Conservation (phyloP, 2,113 vertebrate genomes). For the Apistogramma diplotaenia region DNA sequence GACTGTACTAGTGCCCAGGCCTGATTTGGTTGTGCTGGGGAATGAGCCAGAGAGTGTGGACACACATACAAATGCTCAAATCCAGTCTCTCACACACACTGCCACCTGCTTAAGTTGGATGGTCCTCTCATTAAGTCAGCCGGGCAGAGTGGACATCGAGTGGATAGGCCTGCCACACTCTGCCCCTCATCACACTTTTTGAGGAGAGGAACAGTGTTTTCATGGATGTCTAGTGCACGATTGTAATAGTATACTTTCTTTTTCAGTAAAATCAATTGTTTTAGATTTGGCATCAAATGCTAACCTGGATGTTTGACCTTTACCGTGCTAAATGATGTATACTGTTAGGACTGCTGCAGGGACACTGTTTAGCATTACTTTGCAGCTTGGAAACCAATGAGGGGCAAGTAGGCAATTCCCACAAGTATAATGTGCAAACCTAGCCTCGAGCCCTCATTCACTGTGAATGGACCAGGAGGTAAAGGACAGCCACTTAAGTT, state of each 20-base stretch:
- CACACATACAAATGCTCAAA: conserved; percentile 17
- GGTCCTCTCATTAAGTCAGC: conserved; percentile 26
- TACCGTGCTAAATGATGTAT: not conserved
- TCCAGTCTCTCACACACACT: not conserved
- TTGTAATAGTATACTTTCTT: not conserved
- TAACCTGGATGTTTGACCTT: not conserved
- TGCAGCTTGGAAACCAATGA: not conserved
- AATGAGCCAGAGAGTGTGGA: conserved; percentile 36
- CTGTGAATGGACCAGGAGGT: not conserved
- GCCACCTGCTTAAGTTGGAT: conserved; percentile 53
- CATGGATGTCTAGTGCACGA: not conserved
- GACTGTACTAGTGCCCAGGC: conserved; percentile 16
- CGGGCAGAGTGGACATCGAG: conserved; percentile 18
- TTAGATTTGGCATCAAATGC: not conserved
- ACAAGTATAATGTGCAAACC: not conserved
- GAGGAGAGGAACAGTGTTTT: not conserved
- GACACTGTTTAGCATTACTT: not conserved
- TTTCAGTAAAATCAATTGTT: not conserved
- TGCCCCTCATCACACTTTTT: not conserved
- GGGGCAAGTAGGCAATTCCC: not conserved
- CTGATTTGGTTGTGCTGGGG: conserved; percentile 51
- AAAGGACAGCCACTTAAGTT: not conserved
- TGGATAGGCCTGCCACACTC: conserved; percentile 14
- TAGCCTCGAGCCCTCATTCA: not conserved
- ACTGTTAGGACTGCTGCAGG: not conserved